These are phyloP conservation scores for Cynaeus angustus DNA, from an alignment of 2,888 invertebrate species.

Conservation along the genomic window DNA sequence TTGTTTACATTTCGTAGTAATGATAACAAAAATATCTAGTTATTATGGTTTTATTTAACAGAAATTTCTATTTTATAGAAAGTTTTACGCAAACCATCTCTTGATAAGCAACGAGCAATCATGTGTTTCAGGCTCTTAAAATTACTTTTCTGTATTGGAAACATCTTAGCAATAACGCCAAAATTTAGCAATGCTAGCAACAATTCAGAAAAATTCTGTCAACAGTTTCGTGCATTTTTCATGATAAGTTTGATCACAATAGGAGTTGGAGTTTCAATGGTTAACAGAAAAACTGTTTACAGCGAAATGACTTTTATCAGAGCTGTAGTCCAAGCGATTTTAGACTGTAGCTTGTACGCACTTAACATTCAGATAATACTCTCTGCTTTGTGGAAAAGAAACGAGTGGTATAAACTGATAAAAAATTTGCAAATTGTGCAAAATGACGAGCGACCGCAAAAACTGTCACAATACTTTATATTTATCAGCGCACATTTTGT, in stretches of 20 bases:
- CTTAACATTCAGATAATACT: conserved; percentile 3
- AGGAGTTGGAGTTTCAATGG: neutral
- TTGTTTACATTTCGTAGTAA: no score
- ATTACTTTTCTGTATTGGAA: neutral
- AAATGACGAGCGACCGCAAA: neutral
- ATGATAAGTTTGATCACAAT: neutral
- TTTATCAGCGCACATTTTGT: no score
- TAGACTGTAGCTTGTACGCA: neutral
- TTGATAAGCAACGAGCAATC: neutral
- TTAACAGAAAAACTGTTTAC: neutral
- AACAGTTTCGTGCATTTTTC: neutral
- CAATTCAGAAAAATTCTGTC: neutral
- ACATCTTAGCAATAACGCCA: neutral
- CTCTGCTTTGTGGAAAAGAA: neutral
- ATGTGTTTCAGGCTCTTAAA: neutral
- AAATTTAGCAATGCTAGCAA: neutral
- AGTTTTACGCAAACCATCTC: no score
- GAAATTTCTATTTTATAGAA: no score
- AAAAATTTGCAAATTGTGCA: neutral
- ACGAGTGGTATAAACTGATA: conserved; percentile 1
- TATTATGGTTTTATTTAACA: no score
- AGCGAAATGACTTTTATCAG: neutral
- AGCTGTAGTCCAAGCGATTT: neutral
- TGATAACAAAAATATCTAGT: no score
- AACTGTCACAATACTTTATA: neutral